A percentile compares a stretch with the other conserved stretches of the same genome.
Evolutionary conservation across 2,113 vertebrate genomes (phyloP).

Genomic region (Hirundichthys speculiger): DNA sequence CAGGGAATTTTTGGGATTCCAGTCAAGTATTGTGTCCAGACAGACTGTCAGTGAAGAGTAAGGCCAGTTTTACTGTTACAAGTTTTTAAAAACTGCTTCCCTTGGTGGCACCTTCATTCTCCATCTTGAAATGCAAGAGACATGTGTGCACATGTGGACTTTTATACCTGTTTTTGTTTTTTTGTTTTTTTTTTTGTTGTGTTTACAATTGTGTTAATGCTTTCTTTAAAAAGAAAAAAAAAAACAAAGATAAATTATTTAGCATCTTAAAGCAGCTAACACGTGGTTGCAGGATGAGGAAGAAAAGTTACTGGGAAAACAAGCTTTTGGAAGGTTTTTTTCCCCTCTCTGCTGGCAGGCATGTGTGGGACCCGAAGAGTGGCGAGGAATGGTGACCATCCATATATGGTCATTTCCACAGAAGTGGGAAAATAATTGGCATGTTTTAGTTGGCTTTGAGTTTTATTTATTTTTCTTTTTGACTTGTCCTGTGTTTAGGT

Average conservation of each 20-base stretch:
- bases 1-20: constrained; percentile 63
- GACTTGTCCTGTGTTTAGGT: too few species aligned
- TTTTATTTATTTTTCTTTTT: constrained; percentile 8
- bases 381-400: constrained; percentile 2
- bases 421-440: constrained; percentile 3
- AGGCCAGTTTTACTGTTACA: constrained; percentile 1
- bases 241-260: too few species aligned
- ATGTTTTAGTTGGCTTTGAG: constrained; percentile 40
- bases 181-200: too few species aligned
- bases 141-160: neutral
- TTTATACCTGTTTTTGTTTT: neutral
- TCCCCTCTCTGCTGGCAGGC: too few species aligned
- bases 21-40: constrained; percentile 40
- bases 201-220: too few species aligned
- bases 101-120: neutral
- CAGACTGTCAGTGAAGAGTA: constrained; percentile 37
- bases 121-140: neutral
- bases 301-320: too few species aligned
- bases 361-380: neutral
- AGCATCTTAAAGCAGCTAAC: too few species aligned
- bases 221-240: too few species aligned
- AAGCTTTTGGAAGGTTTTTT: too few species aligned
- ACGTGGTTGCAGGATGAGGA: too few species aligned
- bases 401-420: constrained; percentile 69
- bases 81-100: neutral